Conservation (phyloP, 1,140 invertebrate species). For the Aplysia californica region DNA sequence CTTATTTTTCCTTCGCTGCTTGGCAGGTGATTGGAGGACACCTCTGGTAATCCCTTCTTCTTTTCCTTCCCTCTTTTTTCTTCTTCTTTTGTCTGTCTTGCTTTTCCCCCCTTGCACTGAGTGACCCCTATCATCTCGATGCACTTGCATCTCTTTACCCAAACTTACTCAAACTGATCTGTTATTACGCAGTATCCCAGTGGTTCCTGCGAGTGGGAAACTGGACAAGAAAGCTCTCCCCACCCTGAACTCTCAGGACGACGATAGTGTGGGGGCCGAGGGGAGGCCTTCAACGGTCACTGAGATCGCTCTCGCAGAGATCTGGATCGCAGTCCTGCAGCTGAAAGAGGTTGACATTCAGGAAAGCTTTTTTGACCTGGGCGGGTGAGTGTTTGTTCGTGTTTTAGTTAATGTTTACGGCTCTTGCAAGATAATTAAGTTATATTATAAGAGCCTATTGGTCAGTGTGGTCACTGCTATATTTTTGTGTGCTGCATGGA, state of each 20-base stretch:
- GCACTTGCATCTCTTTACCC: neutral
- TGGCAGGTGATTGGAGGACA: no score
- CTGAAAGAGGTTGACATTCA: conserved; percentile 67
- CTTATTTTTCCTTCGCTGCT: no score
- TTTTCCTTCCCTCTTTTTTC: neutral
- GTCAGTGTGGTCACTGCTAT: no score
- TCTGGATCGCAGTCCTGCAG: conserved; percentile 65
- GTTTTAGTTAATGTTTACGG: no score
- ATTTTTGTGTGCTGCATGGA: no score
- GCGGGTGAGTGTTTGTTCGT: conserved; percentile 57
- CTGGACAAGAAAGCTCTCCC: conserved; percentile 68
- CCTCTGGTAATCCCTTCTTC: no score
- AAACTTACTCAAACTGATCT: neutral
- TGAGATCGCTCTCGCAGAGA: conserved; percentile 62
- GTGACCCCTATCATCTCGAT: neutral
- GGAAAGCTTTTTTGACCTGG: conserved; percentile 70
- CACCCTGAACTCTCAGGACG: conserved; percentile 51
- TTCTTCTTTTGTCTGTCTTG: neutral
- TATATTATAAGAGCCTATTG: no score
- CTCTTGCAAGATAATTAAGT: no score
- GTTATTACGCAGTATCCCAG: conserved; percentile 59
- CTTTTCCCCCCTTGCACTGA: neutral
- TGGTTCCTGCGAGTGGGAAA: conserved; percentile 67
- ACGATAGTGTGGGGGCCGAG: conserved; percentile 55
- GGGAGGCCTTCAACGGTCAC: conserved; percentile 64